Percentiles rank a stretch among this genome's conserved stretches.
Evolutionary conservation across 1,140 invertebrate species (phyloP).

Genomic region (Drosophila persimilis): DNA sequence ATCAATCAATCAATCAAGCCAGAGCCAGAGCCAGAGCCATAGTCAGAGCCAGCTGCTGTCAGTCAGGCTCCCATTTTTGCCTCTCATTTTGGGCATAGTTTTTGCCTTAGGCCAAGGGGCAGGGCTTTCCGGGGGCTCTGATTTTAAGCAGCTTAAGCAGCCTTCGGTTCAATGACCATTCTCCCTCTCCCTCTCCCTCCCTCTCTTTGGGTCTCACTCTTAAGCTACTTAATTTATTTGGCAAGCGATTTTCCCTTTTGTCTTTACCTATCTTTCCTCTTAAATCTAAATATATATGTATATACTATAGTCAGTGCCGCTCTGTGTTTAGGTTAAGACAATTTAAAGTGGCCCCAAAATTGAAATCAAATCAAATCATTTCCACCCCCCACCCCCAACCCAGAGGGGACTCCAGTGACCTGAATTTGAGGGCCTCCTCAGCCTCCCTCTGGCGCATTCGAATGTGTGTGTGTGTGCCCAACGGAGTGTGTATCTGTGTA

Average conservation of each 20-base stretch:
- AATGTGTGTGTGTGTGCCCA: conserved; percentile 15
- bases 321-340: conserved; percentile 42
- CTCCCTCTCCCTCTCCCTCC: background rate
- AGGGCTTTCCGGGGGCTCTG: conserved; percentile 22
- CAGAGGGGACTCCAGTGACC: conserved; percentile 18
- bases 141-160: conserved; percentile 72
- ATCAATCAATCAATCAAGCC: conserved; percentile 75
- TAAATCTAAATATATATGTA: conserved; percentile 9
- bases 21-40: background rate
- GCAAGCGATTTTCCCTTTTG: conserved; percentile 26
- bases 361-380: conserved; percentile 66
- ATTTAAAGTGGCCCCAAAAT: conserved; percentile 60
- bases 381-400: conserved; percentile 15
- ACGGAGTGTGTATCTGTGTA: background rate
- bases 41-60: conserved; percentile 32
- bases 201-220: conserved; percentile 48
- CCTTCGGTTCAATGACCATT: conserved; percentile 45
- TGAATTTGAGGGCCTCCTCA: conserved; percentile 23
- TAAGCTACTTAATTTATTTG: conserved; percentile 78
- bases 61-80: conserved; percentile 19
- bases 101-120: background rate
- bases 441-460: conserved; percentile 9
- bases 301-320: too few relatives aligned
- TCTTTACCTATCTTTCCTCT: conserved; percentile 9
- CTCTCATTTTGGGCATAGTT: conserved; percentile 18